Base-by-base conservation (phyloP, 2,888 invertebrate species). In the Rhamnusium bicolor region DNA sequence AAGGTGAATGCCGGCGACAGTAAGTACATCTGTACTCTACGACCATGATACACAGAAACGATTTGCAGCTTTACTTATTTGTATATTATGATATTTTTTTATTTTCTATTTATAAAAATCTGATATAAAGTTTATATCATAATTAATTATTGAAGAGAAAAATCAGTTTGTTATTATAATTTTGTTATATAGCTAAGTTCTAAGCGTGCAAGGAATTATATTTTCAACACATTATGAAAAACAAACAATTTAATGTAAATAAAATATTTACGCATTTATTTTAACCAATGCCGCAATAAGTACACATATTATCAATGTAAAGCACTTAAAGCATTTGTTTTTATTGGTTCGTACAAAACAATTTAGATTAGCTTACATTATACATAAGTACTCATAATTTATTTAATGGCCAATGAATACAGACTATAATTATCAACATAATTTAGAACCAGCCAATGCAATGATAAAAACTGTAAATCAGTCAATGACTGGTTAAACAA, bases 311-410 rank as follows among this genome's bases (percentile, higher is more conserved):
- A 73, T 76, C 73, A 66, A 72, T 71, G 73, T 75, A 65, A 58
- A 73, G 67, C 73, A 73, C 69, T 75, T 66, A 63, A 29, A 60
- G 65, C 69, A 47, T 61, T 58, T 29, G 68, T 70, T 74, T 69
- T 74, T 74, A 76, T 76, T 76, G 76, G 76, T 72, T 54, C 73
- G 54, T 62, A 76, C 68, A 71, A 72, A 72, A 76, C 74, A 72
- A 70, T 74, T 76, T 68, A 74, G 74, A 76, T 76, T 72, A 70
- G 68, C 56, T 72, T 46, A 46, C 72, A 70, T 56, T n/a, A 72
- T 66, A 73, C 72, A 69, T 63, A 49, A 67, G 66, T 73, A 72
- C 61, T 72, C 53, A 65, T 68, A 72, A 72, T 73, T 63, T 60
- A 71, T 66, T 53, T 65, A 56, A 69, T 69, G 63, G 54, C 76